Percentiles rank a stretch among this genome's conserved stretches.
Evolutionary conservation across 2,888 invertebrate genomes (phyloP).

Genomic region (Hypomecis atomaria): DNA sequence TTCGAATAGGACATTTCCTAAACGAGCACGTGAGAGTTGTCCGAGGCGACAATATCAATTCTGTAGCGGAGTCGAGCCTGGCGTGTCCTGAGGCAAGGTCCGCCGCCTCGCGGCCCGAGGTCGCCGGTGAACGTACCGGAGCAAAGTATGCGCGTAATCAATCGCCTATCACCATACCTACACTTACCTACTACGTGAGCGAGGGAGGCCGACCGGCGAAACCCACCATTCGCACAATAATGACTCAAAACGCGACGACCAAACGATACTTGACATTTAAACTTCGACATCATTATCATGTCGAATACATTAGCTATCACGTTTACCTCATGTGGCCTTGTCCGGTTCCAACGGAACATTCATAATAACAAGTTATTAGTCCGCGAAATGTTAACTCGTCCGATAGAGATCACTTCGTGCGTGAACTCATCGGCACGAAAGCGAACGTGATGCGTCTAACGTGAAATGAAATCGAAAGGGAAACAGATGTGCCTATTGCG

Average conservation of each 20-base stretch:
- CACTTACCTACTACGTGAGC: slow-evolving; percentile 31
- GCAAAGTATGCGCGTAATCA: slow-evolving; percentile 65
- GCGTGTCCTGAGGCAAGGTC: slow-evolving; percentile 72
- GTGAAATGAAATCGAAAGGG: slow-evolving; percentile 44
- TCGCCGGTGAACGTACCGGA: slow-evolving; percentile 73
- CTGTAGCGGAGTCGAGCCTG: slow-evolving; percentile 35
- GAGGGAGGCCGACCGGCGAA: slow-evolving; percentile 34
- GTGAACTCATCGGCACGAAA: slow-evolving; percentile 32
- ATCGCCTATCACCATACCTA: slow-evolving; percentile 47
- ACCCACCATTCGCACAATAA: slow-evolving; percentile 35
- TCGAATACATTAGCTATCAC: slow-evolving; percentile 21
- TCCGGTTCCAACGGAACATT: slow-evolving; percentile 16
- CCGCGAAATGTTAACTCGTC: slow-evolving; percentile 9
- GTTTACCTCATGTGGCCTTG: slow-evolving; percentile 32
- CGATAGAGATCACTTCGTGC: slow-evolving; percentile 28
- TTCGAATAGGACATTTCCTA: slow-evolving; percentile 49
- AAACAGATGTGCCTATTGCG: slow-evolving; percentile 27
- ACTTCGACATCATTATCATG: slow-evolving; percentile 21
- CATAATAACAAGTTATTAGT: slow-evolving; percentile 12
- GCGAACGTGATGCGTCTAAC: slow-evolving; percentile 36
- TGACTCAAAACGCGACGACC: slow-evolving; percentile 21
- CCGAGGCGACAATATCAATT: slow-evolving; percentile 48
- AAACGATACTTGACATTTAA: slow-evolving; percentile 36
- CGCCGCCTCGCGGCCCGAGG: slow-evolving; percentile 65
- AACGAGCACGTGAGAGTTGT: slow-evolving; percentile 46